Percentiles rank a stretch among this genome's conserved stretches.
These are phyloP conservation scores for Callipepla californica DNA, from an alignment of 2,113 vertebrate genomes.

Conservation along the genomic window DNA sequence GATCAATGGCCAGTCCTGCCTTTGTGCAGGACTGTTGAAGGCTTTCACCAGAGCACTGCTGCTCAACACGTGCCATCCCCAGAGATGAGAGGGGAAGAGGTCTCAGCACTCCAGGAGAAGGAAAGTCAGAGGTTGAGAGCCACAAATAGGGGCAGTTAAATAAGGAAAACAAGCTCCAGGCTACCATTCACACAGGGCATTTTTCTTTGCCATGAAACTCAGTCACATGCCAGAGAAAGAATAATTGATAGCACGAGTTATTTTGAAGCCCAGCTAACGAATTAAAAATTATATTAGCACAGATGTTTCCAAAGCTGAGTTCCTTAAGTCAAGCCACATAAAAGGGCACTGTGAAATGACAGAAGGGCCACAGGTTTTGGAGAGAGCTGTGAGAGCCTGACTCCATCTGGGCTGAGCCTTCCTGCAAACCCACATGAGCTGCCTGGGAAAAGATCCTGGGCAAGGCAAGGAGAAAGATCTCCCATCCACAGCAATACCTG, in stretches of 20 bases:
- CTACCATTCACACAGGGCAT: background rate
- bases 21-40: background rate
- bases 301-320: background rate
- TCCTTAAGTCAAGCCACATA: background rate
- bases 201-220: background rate
- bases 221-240: background rate
- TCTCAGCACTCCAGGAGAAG: background rate
- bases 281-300: background rate
- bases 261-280: background rate
- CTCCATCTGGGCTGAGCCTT: fast-evolving
- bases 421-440: background rate
- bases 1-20: background rate
- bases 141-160: background rate
- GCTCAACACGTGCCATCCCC: fast-evolving
- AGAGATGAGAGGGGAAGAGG: background rate
- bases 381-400: background rate
- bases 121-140: background rate
- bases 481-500: background rate
- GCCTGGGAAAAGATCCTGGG: background rate
- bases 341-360: background rate
- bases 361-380: background rate
- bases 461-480: background rate
- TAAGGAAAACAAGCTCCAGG: background rate
- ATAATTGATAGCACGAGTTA: background rate
- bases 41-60: fast-evolving